phyloP scores from a whole-genome alignment of 2,113 vertebrate species.

The Pseudopipra pipra region DNA sequence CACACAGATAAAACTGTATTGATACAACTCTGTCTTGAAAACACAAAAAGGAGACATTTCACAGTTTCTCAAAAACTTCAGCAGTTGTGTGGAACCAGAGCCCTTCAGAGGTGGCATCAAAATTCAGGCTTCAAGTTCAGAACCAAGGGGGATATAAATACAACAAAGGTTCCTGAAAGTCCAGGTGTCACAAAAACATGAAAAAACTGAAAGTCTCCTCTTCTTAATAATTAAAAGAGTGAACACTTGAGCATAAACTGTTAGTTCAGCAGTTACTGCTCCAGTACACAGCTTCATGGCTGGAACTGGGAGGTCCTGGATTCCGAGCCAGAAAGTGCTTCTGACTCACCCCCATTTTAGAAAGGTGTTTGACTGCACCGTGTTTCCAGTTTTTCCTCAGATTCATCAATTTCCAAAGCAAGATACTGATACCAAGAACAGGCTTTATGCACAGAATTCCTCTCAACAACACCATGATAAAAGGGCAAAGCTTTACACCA shows the following conservation, averaged over 20 bases:
- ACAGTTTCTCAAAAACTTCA: neutral
- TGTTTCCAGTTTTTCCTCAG: neutral
- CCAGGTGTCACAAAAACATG: neutral
- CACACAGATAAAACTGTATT: neutral
- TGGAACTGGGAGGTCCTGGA: neutral
- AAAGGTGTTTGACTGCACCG: neutral
- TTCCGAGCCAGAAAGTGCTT: neutral
- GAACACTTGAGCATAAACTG: neutral
- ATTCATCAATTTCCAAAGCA: neutral
- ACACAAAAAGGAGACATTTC: neutral
- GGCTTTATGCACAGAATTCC: neutral
- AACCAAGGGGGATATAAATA: neutral
- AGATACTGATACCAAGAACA: neutral
- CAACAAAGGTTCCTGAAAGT: neutral
- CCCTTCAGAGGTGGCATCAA: neutral
- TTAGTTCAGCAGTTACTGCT: neutral
- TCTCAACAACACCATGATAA: neutral
- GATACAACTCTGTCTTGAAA: neutral
- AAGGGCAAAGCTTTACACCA: neutral
- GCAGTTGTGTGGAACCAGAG: neutral
- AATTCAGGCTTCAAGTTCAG: neutral
- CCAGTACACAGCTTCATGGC: neutral
- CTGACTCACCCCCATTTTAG: neutral
- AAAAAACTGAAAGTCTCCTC: neutral
- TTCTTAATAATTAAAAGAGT: neutral